Conservation (phyloP, 37 sponge, comb jelly and placozoan genomes). For the Geodia barretti region DNA sequence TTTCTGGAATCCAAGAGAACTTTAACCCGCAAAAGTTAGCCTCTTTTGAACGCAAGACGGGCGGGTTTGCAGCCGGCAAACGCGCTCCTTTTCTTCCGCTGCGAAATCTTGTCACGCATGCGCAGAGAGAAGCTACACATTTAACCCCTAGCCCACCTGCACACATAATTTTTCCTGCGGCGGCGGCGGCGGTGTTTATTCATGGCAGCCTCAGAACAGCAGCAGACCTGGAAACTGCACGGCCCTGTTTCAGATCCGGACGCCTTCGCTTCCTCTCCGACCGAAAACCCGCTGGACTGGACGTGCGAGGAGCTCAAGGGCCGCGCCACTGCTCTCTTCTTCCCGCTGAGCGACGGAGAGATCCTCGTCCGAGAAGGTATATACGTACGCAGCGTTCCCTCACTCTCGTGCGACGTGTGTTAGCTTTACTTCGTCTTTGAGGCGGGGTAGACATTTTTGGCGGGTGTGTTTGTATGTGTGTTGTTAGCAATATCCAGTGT, state of each 20-base stretch:
- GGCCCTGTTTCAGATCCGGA: background rate
- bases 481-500: background rate
- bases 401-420: too few relatives aligned
- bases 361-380: slow-evolving; percentile 38
- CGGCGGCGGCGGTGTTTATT: too few relatives aligned
- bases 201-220: too few relatives aligned
- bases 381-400: background rate
- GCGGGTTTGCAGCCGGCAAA: too few relatives aligned
- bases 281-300: background rate
- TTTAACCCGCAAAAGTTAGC: too few relatives aligned
- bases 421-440: background rate
- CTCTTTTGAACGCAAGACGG: too few relatives aligned
- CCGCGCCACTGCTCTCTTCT: slow-evolving; percentile 15
- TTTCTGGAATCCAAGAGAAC: too few relatives aligned
- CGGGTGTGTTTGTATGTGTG: background rate
- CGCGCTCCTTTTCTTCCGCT: too few relatives aligned
- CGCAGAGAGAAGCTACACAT: too few relatives aligned
- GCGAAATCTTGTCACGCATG: too few relatives aligned
- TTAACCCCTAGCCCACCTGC: background rate
- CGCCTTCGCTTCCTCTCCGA: background rate
- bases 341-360: slow-evolving; percentile 17
- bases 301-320: slow-evolving; percentile 19
- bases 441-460: background rate
- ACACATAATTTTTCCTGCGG: background rate
- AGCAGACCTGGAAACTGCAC: background rate